These are phyloP conservation scores for Acleris holmiana DNA, from an alignment of 2,888 invertebrate genomes.

Conservation along the genomic window DNA sequence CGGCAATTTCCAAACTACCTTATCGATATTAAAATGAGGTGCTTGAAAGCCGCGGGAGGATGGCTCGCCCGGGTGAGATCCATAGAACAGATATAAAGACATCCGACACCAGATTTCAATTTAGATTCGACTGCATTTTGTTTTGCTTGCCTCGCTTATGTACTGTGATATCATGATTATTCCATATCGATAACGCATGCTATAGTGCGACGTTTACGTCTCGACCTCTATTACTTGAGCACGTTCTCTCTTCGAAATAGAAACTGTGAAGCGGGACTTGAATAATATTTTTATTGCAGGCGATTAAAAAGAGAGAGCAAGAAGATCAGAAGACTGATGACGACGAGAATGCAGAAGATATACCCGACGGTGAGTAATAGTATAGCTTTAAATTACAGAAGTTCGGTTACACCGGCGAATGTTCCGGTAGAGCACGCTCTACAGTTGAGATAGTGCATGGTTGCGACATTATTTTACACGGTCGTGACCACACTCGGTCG, in stretches of 20 bases:
- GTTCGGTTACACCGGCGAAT: conserved; percentile 14
- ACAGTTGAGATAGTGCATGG: conserved; percentile 56
- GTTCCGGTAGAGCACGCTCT: conserved; percentile 50
- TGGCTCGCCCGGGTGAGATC: conserved; percentile 82
- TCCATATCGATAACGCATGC: conserved; percentile 56
- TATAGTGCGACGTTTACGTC: conserved; percentile 52
- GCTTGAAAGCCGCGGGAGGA: conserved; percentile 80
- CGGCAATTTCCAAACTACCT: conserved; percentile 56
- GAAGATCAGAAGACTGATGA: conserved; percentile 77
- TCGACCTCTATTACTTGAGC: conserved; percentile 50
- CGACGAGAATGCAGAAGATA: conserved; percentile 67
- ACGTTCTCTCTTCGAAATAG: conserved; percentile 42
- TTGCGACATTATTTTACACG: conserved; percentile 72
- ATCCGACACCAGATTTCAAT: conserved; percentile 75
- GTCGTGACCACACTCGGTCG: conserved; percentile 72
- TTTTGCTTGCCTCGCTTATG: conserved; percentile 69
- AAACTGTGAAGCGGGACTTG: conserved; percentile 37
- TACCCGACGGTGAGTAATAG: conserved; percentile 70
- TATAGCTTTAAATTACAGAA: conserved; percentile 20
- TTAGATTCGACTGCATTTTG: conserved; percentile 72
- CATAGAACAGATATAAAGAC: conserved; percentile 67
- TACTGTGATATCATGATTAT: conserved; percentile 63
- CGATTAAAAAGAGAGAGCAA: conserved; percentile 77
- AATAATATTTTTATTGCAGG: conserved; percentile 65
- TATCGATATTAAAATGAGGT: conserved; percentile 77